These are phyloP conservation scores for Micrasema minimum DNA, from an alignment of 1,140 invertebrate species.

Conservation along the genomic window DNA sequence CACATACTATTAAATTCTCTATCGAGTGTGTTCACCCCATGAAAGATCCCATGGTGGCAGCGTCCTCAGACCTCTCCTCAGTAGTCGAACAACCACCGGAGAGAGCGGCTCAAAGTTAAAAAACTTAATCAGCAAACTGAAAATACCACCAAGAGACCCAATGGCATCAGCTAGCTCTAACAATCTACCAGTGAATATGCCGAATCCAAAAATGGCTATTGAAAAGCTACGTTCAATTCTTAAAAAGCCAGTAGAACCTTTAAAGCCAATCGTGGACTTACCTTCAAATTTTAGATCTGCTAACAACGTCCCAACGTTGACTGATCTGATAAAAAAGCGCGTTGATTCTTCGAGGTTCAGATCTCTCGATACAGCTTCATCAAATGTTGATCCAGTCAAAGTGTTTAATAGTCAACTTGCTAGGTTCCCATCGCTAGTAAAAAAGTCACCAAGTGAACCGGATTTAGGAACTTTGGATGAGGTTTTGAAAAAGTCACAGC, in stretches of 20 bases:
- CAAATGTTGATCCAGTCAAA: constrained; percentile 11
- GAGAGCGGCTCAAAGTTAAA: background rate
- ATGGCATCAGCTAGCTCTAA: background rate
- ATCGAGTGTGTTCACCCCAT: constrained; percentile 14
- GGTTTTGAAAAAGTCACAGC: constrained; percentile 4
- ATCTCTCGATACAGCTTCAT: background rate
- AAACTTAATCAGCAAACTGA: too few relatives aligned
- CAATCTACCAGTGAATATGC: background rate
- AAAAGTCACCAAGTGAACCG: background rate
- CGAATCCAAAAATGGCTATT: background rate
- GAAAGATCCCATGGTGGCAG: background rate
- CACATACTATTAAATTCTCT: constrained; percentile 26
- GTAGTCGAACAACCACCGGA: background rate
- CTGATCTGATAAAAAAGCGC: too few relatives aligned
- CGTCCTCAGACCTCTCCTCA: background rate
- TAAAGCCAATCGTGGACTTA: background rate
- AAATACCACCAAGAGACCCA: background rate
- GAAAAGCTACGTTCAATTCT: background rate
- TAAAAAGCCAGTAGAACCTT: background rate
- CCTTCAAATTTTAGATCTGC: background rate
- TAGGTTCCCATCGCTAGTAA: constrained; percentile 1
- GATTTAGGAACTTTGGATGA: constrained; percentile 3
- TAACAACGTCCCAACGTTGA: too few relatives aligned
- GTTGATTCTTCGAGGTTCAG: too few relatives aligned
- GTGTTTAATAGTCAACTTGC: background rate